Conservation (phyloP, 2,888 invertebrate species). For the Sinodicranocentrus sp. region DNA sequence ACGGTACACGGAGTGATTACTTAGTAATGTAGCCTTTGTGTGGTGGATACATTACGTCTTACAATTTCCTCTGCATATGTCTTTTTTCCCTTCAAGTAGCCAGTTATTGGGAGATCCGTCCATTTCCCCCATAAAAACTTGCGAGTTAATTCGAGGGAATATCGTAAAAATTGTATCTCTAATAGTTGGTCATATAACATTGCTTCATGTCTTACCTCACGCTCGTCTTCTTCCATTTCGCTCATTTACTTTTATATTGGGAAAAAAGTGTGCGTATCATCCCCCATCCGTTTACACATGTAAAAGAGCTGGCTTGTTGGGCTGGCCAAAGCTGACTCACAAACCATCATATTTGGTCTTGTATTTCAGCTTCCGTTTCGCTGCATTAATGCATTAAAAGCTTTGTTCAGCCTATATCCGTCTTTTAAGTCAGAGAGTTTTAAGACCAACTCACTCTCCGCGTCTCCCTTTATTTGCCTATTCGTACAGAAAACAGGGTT, state of each 20-base stretch:
- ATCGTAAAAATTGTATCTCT: conserved; percentile 59
- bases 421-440: conserved; percentile 28
- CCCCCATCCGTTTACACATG: not conserved
- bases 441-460: conserved; percentile 19
- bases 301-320: too few relatives aligned
- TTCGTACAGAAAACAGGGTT: conserved; percentile 22
- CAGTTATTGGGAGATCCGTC: conserved; percentile 21
- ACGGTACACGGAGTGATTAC: conserved; percentile 17
- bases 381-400: conserved; percentile 63
- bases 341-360: conserved; percentile 35
- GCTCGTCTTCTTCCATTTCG: not conserved
- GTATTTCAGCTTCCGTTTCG: conserved; percentile 61
- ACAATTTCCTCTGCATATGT: conserved; percentile 26
- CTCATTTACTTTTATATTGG: conserved; percentile 19
- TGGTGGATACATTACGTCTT: conserved; percentile 26
- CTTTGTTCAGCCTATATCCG: conserved; percentile 57
- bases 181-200: conserved; percentile 52
- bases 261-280: not conserved
- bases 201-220: conserved; percentile 17
- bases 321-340: not conserved
- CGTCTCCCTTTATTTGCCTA: conserved; percentile 50
- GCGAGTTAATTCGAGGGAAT: conserved; percentile 45
- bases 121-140: conserved; percentile 50
- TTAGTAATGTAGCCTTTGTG: conserved; percentile 27
- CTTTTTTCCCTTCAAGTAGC: conserved; percentile 23